phyloP scores from a whole-genome alignment of 2,888 invertebrate species.

The Lacanobia wlatinum region DNA sequence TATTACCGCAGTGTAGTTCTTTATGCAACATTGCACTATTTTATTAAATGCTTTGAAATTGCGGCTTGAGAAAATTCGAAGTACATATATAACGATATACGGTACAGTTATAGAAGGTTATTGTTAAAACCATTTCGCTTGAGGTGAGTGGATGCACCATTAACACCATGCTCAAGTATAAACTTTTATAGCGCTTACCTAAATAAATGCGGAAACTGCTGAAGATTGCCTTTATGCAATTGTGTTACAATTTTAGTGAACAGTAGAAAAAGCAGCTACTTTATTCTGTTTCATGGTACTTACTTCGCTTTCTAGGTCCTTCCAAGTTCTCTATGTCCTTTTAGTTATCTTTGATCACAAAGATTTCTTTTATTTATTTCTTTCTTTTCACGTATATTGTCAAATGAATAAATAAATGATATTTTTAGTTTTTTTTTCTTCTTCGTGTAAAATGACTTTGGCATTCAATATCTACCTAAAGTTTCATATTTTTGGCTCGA shows the following conservation, averaged over 20 bases:
- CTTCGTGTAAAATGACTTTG: not conserved
- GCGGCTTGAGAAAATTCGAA: constrained; percentile 13
- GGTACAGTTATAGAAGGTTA: not conserved
- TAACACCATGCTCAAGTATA: not conserved
- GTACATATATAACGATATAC: not conserved
- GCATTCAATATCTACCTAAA: too few species aligned
- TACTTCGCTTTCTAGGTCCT: not conserved
- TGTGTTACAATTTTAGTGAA: not conserved
- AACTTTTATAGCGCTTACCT: not conserved
- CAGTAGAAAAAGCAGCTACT: not conserved
- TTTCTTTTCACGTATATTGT: too few species aligned
- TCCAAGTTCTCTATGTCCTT: not conserved
- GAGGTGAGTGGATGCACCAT: not conserved
- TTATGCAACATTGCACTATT: constrained; percentile 65
- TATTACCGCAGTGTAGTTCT: constrained; percentile 35
- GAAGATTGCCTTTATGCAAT: not conserved
- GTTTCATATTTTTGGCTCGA: not conserved
- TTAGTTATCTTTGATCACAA: too few species aligned
- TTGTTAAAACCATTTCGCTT: constrained; percentile 9
- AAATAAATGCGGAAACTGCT: too few species aligned
- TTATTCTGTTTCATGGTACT: not conserved
- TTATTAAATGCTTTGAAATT: constrained; percentile 38
- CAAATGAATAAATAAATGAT: too few species aligned
- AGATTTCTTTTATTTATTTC: too few species aligned
- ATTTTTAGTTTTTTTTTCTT: not conserved